Conservation (phyloP, 2,113 vertebrate genomes). For the Australoheros scitulus region DNA sequence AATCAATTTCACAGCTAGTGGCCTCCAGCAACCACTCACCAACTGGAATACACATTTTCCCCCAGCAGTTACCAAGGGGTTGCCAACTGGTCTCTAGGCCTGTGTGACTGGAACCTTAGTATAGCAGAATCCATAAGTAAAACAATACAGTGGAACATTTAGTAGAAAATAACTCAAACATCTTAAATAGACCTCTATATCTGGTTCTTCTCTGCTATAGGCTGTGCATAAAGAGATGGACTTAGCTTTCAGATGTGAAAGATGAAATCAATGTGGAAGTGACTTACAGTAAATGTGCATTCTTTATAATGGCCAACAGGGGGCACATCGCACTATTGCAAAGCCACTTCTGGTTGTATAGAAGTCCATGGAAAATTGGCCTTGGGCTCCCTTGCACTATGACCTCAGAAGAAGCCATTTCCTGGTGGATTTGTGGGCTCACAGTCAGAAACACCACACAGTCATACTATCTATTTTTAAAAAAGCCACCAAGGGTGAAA, state of each 20-base stretch:
- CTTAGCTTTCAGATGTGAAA: background rate
- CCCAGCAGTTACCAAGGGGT: too few relatives aligned
- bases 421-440: background rate
- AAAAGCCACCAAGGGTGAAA: too few relatives aligned
- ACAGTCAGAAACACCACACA: background rate
- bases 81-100: too few relatives aligned
- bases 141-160: too few relatives aligned
- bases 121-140: too few relatives aligned
- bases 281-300: background rate
- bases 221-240: background rate
- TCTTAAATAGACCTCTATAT: background rate
- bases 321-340: accelerated
- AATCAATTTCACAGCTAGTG: too few relatives aligned
- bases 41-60: too few relatives aligned
- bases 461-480: background rate
- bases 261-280: background rate
- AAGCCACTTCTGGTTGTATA: background rate
- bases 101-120: too few relatives aligned
- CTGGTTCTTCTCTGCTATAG: background rate
- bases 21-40: too few relatives aligned
- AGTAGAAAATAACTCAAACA: too few relatives aligned
- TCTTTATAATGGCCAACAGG: background rate
- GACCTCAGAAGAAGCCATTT: background rate
- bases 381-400: background rate
- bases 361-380: background rate